Conservation (phyloP, 2,888 invertebrate species). For the Temnothorax unifasciatus region DNA sequence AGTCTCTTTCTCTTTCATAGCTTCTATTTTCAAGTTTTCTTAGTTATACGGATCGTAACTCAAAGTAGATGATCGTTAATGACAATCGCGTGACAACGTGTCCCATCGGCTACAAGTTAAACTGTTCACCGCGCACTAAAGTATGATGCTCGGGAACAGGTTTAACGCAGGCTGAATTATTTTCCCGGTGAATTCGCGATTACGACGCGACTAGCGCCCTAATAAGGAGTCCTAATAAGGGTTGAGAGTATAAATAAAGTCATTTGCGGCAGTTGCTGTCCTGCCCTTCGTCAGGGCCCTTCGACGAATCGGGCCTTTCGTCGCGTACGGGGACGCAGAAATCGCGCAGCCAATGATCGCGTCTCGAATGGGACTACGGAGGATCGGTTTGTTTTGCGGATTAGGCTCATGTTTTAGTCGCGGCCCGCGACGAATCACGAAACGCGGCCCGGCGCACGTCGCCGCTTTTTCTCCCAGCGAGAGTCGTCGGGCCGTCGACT, state of each 20-base stretch:
- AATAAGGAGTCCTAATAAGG: conserved; percentile 66
- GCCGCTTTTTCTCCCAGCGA: conserved; percentile 65
- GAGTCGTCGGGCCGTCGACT: conserved; percentile 67
- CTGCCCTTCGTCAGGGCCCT: conserved; percentile 45
- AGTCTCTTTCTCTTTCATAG: neutral
- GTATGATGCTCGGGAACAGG: conserved; percentile 56
- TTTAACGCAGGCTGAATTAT: conserved; percentile 59
- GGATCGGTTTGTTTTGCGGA: conserved; percentile 74
- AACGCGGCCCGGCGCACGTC: conserved; percentile 71
- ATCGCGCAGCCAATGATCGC: neutral
- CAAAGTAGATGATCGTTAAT: neutral
- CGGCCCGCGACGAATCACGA: conserved; percentile 73
- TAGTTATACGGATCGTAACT: neutral
- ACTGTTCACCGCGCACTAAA: conserved; percentile 16
- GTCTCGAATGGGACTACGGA: conserved; percentile 60
- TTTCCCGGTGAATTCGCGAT: conserved; percentile 61
- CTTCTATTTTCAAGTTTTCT: neutral
- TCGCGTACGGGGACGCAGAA: conserved; percentile 1
- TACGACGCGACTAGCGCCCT: conserved; percentile 48
- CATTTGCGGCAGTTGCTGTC: conserved; percentile 70
- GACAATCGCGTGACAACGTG: neutral
- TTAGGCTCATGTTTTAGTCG: conserved; percentile 72
- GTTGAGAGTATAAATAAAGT: conserved; percentile 72
- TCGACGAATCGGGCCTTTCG: conserved; percentile 71
- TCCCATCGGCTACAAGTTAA: neutral